Conservation (phyloP, 2,797 vertebrate species). For the Huso huso region DNA sequence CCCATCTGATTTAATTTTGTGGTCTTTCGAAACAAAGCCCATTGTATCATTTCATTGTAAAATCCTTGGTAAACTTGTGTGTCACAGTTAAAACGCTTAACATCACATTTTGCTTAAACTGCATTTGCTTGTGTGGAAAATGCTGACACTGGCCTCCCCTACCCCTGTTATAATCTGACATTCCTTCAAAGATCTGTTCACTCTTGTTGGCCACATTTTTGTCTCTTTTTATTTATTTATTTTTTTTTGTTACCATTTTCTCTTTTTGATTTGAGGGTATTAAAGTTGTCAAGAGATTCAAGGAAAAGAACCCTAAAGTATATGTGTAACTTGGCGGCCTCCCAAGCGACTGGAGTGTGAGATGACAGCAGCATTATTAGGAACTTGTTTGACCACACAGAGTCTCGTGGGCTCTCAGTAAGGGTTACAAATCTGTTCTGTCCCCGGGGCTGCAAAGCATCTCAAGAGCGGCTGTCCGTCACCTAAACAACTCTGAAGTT, state of each 20-base stretch:
- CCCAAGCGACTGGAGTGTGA: slow-evolving; percentile 16
- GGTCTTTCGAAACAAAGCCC: no score
- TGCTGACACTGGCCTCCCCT: no score
- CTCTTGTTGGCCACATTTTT: slow-evolving; percentile 19
- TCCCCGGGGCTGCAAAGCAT: not conserved
- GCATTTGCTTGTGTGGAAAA: no score
- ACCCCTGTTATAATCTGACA: no score
- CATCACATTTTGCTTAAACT: no score
- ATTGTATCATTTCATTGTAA: no score
- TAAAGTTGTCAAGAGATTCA: slow-evolving; percentile 21
- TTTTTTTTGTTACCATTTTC: slow-evolving; percentile 11
- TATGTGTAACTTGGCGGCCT: slow-evolving; percentile 17
- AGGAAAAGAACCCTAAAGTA: slow-evolving; percentile 19
- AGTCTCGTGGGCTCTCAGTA: slow-evolving; percentile 6
- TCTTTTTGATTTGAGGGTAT: slow-evolving; percentile 26
- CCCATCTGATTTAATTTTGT: no score
- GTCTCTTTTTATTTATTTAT: slow-evolving; percentile 11
- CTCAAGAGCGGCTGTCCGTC: slow-evolving; percentile 13
- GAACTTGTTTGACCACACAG: slow-evolving; percentile 22
- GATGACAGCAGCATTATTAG: slow-evolving; percentile 20
- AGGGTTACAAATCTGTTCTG: slow-evolving; percentile 8
- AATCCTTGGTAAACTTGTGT: no score
- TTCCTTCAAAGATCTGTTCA: slow-evolving; percentile 11
- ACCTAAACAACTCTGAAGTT: slow-evolving; percentile 18
- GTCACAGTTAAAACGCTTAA: no score